Conservation (phyloP, 2,888 invertebrate genomes). For the Drosophila dives region DNA sequence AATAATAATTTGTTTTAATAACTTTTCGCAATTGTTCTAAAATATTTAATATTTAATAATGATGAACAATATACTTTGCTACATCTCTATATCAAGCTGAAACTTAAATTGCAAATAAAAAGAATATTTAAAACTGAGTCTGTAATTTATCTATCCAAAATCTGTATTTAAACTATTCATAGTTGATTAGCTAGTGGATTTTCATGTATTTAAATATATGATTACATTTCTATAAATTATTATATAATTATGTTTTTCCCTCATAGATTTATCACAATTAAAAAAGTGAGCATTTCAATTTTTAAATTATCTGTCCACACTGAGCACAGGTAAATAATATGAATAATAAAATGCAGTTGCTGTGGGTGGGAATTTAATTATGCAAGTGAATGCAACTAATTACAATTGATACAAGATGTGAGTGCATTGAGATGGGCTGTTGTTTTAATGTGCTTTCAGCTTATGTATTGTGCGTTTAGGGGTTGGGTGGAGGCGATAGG, state of each 20-base stretch:
- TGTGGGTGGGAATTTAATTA: slow-evolving; percentile 63
- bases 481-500: slow-evolving; percentile 23
- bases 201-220: not conserved
- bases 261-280: too few relatives aligned
- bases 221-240: not conserved
- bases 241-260: not conserved
- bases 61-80: too few relatives aligned
- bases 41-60: too few relatives aligned
- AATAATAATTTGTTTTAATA: not conserved
- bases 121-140: not conserved
- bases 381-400: slow-evolving; percentile 76
- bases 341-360: slow-evolving; percentile 38
- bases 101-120: not conserved
- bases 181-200: not conserved
- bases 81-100: too few relatives aligned
- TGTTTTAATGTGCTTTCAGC: slow-evolving; percentile 11
- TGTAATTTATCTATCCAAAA: not conserved
- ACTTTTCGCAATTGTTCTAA: not conserved
- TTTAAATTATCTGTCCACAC: not conserved
- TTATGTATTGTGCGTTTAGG: slow-evolving; percentile 38
- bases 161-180: not conserved
- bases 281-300: not conserved
- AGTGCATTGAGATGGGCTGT: slow-evolving; percentile 4
- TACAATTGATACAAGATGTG: slow-evolving; percentile 66
- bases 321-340: slow-evolving; percentile 25